A percentile compares a stretch with the other conserved stretches of the same genome.
Evolutionary conservation across 2,797 vertebrate genomes (phyloP).

Genomic region (Lophotriccus pileatus): DNA sequence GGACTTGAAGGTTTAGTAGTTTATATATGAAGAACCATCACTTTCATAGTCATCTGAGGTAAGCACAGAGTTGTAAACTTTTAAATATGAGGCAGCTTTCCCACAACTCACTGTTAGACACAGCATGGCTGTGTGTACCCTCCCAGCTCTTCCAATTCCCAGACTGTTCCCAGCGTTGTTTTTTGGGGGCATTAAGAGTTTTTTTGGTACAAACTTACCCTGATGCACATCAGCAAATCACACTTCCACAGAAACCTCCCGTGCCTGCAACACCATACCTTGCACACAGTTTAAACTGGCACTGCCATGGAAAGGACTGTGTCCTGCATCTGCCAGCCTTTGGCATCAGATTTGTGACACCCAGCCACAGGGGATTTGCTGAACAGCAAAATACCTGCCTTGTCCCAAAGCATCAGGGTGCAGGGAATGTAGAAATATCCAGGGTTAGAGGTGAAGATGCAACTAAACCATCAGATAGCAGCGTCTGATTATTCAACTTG

Average conservation of each 20-base stretch:
- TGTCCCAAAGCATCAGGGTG: background rate
- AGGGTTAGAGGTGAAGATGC: background rate
- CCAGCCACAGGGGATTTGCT: background rate
- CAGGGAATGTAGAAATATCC: background rate
- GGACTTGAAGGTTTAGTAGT: background rate
- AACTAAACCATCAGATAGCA: background rate
- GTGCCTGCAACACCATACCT: no score
- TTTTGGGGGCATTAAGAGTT: rapidly evolving
- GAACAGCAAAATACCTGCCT: background rate
- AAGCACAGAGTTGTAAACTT: background rate
- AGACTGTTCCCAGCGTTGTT: rapidly evolving
- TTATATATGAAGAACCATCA: background rate
- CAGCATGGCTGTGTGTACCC: rapidly evolving
- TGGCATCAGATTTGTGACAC: background rate
- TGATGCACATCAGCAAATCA: background rate
- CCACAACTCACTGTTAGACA: background rate
- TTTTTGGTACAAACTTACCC: background rate
- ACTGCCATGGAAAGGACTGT: background rate
- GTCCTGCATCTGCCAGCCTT: background rate
- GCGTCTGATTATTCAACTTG: background rate
- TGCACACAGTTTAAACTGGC: background rate
- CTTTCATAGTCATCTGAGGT: background rate
- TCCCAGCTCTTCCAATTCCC: background rate
- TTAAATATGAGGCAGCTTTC: background rate
- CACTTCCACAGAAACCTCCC: background rate